Evolutionary conservation across 2,888 invertebrate genomes (phyloP).

Genomic region (Melanostoma mellinum): DNA sequence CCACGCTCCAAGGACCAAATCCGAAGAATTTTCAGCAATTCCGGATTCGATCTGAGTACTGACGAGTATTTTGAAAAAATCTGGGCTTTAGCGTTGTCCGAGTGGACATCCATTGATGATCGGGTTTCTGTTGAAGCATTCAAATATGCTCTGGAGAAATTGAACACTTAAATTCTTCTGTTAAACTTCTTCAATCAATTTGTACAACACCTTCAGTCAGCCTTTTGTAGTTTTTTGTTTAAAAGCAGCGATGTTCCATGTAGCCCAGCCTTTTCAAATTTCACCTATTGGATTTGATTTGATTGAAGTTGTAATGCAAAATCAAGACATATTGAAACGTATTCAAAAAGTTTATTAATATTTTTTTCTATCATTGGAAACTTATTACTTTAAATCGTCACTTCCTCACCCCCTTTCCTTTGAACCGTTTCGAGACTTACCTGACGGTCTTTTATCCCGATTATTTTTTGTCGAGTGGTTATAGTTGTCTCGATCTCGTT

Average conservation of each 20-base stretch:
- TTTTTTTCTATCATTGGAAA: slow-evolving; percentile 28
- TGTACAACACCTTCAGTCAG: no score
- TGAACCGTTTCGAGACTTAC: slow-evolving; percentile 54
- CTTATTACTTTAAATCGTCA: not conserved
- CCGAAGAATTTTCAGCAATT: slow-evolving; percentile 74
- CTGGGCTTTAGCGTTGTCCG: slow-evolving; percentile 38
- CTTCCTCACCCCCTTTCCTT: slow-evolving; percentile 56
- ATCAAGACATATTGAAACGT: slow-evolving; percentile 14
- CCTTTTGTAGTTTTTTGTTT: no score
- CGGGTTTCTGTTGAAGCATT: slow-evolving; percentile 64
- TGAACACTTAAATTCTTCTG: not conserved
- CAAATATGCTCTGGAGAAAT: slow-evolving; percentile 48
- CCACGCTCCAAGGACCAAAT: slow-evolving; percentile 76
- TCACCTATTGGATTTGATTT: not conserved
- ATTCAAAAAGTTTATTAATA: slow-evolving; percentile 53
- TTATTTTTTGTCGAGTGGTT: slow-evolving; percentile 2
- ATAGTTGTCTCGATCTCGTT: slow-evolving; percentile 38
- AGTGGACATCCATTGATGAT: slow-evolving; percentile 58
- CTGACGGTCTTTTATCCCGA: slow-evolving; percentile 24
- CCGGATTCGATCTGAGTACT: slow-evolving; percentile 29
- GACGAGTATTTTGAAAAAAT: slow-evolving; percentile 45
- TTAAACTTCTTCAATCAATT: no score
- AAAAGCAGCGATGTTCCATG: no score
- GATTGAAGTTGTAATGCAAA: not conserved
- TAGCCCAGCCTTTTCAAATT: no score